phyloP scores from a whole-genome alignment of 2,113 vertebrate genomes.

The Cariama cristata region DNA sequence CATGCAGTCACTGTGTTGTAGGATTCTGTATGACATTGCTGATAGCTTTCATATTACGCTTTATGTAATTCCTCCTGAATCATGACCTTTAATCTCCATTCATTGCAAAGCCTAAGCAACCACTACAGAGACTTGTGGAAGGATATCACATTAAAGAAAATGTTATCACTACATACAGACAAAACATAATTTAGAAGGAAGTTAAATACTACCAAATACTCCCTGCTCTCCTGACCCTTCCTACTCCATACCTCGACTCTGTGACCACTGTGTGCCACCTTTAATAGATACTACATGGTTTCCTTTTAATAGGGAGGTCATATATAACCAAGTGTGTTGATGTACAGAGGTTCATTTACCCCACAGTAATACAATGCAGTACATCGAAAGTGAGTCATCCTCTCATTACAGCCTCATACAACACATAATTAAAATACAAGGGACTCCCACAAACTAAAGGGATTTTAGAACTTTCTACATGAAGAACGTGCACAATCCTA shows the following conservation, averaged over 20 bases:
- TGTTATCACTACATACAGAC: neutral
- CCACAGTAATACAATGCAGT: neutral
- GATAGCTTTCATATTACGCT: neutral
- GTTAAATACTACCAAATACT: neutral
- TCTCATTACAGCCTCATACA: neutral
- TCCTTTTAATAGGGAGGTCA: neutral
- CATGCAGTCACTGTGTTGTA: neutral
- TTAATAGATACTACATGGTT: neutral
- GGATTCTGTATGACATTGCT: neutral
- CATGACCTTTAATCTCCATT: neutral
- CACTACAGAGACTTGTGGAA: neutral
- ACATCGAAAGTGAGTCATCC: neutral
- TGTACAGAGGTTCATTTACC: neutral
- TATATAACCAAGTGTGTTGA: neutral
- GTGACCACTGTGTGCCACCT: neutral
- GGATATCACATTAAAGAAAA: neutral
- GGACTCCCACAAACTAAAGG: neutral
- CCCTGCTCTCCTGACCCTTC: neutral
- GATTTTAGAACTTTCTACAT: neutral
- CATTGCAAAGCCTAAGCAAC: neutral
- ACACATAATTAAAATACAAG: slow-evolving; percentile 6
- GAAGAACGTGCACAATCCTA: neutral
- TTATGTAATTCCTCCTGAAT: neutral
- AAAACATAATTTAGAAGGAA: neutral
- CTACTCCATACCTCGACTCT: neutral